Conservation (phyloP, 2,797 vertebrate species). For the Neomorphus geoffroyi region DNA sequence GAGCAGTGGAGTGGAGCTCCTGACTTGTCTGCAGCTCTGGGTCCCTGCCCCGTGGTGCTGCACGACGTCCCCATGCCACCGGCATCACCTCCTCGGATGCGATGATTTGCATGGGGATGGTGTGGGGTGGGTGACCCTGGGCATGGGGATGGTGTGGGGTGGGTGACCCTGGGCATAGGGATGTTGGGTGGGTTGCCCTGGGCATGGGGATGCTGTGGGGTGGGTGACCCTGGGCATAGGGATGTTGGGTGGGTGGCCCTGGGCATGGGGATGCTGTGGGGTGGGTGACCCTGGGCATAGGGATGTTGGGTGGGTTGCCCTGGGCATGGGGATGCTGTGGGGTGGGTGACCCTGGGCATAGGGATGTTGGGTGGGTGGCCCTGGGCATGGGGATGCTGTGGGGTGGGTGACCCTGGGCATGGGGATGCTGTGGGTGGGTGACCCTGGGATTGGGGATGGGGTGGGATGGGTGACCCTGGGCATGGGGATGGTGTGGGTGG, state of each 20-base stretch:
- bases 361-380: not conserved
- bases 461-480: not conserved
- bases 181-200: not conserved
- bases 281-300: not conserved
- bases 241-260: not conserved
- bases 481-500: no score
- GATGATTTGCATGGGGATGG: not conserved
- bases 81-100: not conserved
- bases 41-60: not conserved
- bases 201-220: not conserved
- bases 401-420: rapidly evolving
- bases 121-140: rapidly evolving
- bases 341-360: not conserved
- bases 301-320: not conserved
- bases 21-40: not conserved
- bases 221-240: not conserved
- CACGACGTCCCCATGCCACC: not conserved
- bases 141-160: no score
- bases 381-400: rapidly evolving
- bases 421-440: not conserved
- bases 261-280: not conserved
- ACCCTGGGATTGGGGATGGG: not conserved
- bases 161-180: not conserved
- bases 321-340: not conserved
- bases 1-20: constrained; percentile 26